Conservation (phyloP, 2,113 vertebrate genomes). For the Hystrix brachyura region DNA sequence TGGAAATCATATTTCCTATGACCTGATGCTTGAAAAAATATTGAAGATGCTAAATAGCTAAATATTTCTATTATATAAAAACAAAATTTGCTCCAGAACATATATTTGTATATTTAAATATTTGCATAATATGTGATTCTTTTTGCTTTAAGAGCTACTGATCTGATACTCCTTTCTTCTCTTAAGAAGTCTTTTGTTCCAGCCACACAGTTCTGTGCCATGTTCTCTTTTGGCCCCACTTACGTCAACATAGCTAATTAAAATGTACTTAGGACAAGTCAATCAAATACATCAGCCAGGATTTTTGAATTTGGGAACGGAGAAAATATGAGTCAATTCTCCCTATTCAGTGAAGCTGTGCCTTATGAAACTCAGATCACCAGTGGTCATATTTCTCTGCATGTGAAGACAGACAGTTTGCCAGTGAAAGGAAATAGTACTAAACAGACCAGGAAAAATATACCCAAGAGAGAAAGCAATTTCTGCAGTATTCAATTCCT, state of each 20-base stretch:
- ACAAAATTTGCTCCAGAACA: neutral
- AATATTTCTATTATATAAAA: neutral
- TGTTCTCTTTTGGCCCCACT: neutral
- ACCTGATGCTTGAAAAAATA: neutral
- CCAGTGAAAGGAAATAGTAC: neutral
- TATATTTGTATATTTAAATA: neutral
- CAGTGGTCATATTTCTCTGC: neutral
- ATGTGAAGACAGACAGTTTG: neutral
- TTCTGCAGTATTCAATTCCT: neutral
- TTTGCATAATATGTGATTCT: neutral
- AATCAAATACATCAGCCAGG: neutral
- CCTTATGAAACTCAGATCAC: neutral
- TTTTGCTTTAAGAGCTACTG: neutral
- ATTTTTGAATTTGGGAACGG: conserved; percentile 11
- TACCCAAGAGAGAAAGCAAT: neutral
- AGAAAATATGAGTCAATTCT: neutral
- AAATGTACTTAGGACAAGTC: neutral
- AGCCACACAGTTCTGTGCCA: neutral
- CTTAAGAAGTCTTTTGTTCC: neutral
- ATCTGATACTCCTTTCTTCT: neutral
- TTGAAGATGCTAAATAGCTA: neutral
- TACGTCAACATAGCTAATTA: neutral
- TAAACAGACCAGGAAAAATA: conserved; percentile 6
- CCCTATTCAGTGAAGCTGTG: neutral
- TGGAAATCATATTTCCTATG: neutral